A percentile compares a stretch with the other conserved stretches of the same genome.
These are phyloP conservation scores for Drosophila nasuta DNA, from an alignment of 1,140 invertebrate genomes.

Conservation along the genomic window DNA sequence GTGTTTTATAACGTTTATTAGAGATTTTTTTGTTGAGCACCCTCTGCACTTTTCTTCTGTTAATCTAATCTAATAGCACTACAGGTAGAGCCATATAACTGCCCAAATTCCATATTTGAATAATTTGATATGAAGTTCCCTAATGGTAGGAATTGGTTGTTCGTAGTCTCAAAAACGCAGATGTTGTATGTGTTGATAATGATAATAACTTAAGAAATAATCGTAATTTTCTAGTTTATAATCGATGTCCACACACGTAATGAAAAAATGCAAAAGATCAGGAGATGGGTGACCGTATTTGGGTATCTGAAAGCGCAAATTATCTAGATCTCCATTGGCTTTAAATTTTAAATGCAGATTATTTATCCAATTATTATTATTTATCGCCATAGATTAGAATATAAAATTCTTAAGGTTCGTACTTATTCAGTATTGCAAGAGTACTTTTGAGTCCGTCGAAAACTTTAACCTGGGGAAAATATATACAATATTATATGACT, in stretches of 20 bases:
- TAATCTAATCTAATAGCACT: constrained; percentile 52
- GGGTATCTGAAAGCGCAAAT: constrained; percentile 45
- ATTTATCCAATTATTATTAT: constrained; percentile 86
- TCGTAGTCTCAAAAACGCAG: constrained; percentile 47
- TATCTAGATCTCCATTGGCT: constrained; percentile 63
- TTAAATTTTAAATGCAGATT: constrained; percentile 87
- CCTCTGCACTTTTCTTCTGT: constrained; percentile 7
- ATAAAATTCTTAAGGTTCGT: constrained; percentile 85
- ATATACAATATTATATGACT: background rate
- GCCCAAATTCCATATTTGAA: constrained; percentile 29
- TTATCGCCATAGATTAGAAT: constrained; percentile 88
- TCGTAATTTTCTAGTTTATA: constrained; percentile 53
- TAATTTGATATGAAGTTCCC: constrained; percentile 44
- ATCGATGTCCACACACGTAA: constrained; percentile 44
- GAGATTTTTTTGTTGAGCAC: constrained; percentile 45
- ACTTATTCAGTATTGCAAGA: background rate
- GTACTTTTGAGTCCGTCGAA: background rate
- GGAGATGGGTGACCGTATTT: constrained; percentile 43
- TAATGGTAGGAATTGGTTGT: constrained; percentile 35
- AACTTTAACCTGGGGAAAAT: constrained; percentile 3
- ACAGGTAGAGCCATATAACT: constrained; percentile 48
- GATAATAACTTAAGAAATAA: constrained; percentile 49
- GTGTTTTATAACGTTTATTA: constrained; percentile 45
- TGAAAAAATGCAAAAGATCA: constrained; percentile 54
- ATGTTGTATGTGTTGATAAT: constrained; percentile 38